Evolutionary conservation across 2,797 vertebrate genomes (phyloP).

Genomic region (Ceryle rudis): DNA sequence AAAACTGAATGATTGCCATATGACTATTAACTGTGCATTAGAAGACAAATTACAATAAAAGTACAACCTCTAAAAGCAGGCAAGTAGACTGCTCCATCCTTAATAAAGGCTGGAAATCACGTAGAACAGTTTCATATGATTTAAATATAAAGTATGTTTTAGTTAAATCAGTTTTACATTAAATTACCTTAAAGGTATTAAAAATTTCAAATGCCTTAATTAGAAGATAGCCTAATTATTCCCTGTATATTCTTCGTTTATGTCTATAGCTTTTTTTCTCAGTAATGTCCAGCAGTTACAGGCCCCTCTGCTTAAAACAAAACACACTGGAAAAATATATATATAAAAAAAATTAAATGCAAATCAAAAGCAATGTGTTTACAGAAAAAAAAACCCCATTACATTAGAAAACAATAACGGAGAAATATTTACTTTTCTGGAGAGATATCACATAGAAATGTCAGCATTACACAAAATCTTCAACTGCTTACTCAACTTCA

Average conservation of each 20-base stretch:
- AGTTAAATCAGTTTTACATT: no score
- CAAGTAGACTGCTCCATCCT: neutral
- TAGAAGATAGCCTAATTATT: slow-evolving; percentile 1
- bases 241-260: neutral
- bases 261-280: neutral
- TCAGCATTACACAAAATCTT: neutral
- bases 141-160: neutral
- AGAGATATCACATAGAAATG: neutral
- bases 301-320: neutral
- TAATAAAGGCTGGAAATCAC: neutral
- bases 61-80: neutral
- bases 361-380: neutral
- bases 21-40: neutral
- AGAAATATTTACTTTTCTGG: neutral
- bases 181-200: slow-evolving; percentile 4
- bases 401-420: neutral
- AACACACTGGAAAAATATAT: neutral
- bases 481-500: neutral
- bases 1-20: neutral
- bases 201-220: neutral
- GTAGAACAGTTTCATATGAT: neutral
- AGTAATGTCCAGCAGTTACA: neutral
- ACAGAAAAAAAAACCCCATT: neutral
- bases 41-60: slow-evolving; percentile 2
- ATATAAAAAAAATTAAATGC: neutral